Evolutionary conservation across 2,797 vertebrate species (phyloP), one percentile per base, ranked within the genome.

Genomic region (Xyrichtys novacula): DNA sequence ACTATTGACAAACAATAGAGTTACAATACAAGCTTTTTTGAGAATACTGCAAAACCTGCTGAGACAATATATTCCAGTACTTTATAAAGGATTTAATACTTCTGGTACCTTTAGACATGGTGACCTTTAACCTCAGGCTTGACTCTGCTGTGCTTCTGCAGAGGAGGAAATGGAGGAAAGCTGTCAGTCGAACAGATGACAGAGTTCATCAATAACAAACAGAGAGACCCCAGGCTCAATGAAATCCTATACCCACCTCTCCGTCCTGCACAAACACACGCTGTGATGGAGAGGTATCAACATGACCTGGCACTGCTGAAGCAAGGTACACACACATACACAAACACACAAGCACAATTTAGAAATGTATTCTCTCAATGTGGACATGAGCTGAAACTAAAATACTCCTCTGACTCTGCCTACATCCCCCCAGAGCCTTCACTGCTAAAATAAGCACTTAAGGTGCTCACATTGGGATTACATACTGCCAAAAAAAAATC

Each of bases 221-320:
- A 99, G 66, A 91, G 98, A 63, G 98, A 99, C 89, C 97, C 98
- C 0, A 89, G 97, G 9, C 93, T 99, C 49, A 99, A 99, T 47
- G 97, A 99, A 85, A 99, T 99, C 76, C 95, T 99, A 44, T 99
- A 98, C 82, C 98, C 98, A 0, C 98, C 97, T 0, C 93, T 99
- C 56, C 96, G 97, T 63, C 95, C 97, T 1, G 94, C 94, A 3
- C 98, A 99, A 91, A 96, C 97, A 0, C 95, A 94, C 76, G 79
- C 92, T 14, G 86, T 97, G 86, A 96, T 99, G 91, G 98, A 99
- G 89, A 94, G 96, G 72, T 97, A 97, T 25, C 97, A 99, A 64
- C 94, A 94, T 1, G 96, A 95, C 86, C 87, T 77, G 68, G 85
- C 66, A 16, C 88, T 96, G 32, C 94, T 96, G n/a, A 93, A 94